These are phyloP conservation scores for Encarsia formosa DNA, from an alignment of 2,888 invertebrate genomes.

Conservation along the genomic window DNA sequence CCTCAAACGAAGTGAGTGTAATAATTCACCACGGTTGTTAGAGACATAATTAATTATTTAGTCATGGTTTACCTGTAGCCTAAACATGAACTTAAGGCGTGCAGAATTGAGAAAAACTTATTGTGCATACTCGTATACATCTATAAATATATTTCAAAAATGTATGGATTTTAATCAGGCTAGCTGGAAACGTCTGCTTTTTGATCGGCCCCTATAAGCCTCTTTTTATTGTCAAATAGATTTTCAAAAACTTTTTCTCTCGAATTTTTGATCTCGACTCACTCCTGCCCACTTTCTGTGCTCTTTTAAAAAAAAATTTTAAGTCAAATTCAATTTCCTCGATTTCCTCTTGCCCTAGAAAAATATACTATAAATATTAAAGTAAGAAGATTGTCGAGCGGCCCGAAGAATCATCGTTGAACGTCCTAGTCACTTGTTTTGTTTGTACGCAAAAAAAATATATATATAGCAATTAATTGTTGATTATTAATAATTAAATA, in stretches of 20 bases:
- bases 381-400: conserved; percentile 26
- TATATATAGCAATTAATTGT: conserved; percentile 30
- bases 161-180: too few species aligned
- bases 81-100: too few species aligned
- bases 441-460: conserved; percentile 24
- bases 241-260: conserved; percentile 1
- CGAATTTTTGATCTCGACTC: not conserved
- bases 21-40: too few species aligned
- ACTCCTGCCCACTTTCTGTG: not conserved
- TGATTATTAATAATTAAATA: conserved; percentile 32
- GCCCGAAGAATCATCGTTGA: conserved; percentile 27
- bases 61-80: too few species aligned
- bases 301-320: conserved; percentile 3
- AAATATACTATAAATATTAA: conserved; percentile 11
- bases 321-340: conserved; percentile 6
- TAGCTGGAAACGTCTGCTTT: not conserved
- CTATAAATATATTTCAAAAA: too few species aligned
- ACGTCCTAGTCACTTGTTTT: conserved; percentile 29
- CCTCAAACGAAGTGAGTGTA: too few species aligned
- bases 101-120: too few species aligned
- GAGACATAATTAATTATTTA: too few species aligned
- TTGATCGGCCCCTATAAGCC: conserved; percentile 15
- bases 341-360: conserved; percentile 14
- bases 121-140: too few species aligned
- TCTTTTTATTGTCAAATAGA: conserved; percentile 10